phyloP scores from a whole-genome alignment of 1,140 invertebrate species.

The Drosophila nigromelanica region DNA sequence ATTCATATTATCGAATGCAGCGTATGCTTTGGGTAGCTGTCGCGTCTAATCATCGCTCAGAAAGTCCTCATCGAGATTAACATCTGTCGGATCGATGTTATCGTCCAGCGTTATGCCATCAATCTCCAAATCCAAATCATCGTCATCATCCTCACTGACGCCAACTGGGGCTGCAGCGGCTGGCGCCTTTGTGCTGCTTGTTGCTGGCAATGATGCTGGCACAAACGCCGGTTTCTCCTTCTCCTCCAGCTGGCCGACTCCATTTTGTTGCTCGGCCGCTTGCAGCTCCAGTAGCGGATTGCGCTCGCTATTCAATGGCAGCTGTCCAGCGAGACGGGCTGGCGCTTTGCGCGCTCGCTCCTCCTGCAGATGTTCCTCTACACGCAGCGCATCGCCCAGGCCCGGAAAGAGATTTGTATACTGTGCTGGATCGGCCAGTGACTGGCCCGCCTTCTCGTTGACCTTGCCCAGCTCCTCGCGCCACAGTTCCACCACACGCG shows the following conservation, averaged over 20 bases:
- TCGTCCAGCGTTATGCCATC: slow-evolving; percentile 87
- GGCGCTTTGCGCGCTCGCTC: slow-evolving; percentile 84
- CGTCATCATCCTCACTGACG: slow-evolving; percentile 73
- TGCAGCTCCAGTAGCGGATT: slow-evolving; percentile 90
- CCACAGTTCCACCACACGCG: slow-evolving; percentile 93
- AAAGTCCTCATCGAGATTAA: slow-evolving; percentile 80
- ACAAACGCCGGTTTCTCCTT: slow-evolving; percentile 60
- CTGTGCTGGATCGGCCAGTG: slow-evolving; percentile 96
- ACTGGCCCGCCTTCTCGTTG: slow-evolving; percentile 95
- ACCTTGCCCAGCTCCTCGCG: slow-evolving; percentile 89
- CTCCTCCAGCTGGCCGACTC: slow-evolving; percentile 50
- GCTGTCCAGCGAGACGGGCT: slow-evolving; percentile 85
- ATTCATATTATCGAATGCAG: slow-evolving; percentile 47
- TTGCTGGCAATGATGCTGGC: slow-evolving; percentile 15
- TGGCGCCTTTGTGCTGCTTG: slow-evolving; percentile 20
- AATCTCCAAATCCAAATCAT: slow-evolving; percentile 87
- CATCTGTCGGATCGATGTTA: slow-evolving; percentile 87
- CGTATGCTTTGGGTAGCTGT: slow-evolving; percentile 23
- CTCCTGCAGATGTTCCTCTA: slow-evolving; percentile 89
- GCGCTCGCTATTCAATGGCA: slow-evolving; percentile 89
- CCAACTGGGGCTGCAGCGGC: slow-evolving; percentile 54
- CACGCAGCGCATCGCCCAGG: slow-evolving; percentile 89
- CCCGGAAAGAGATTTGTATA: slow-evolving; percentile 99
- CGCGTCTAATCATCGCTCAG: slow-evolving; percentile 74
- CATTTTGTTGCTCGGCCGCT: slow-evolving; percentile 53